Evolutionary conservation across 1,140 invertebrate species (phyloP).

Genomic region (Drosophila kanapiae): DNA sequence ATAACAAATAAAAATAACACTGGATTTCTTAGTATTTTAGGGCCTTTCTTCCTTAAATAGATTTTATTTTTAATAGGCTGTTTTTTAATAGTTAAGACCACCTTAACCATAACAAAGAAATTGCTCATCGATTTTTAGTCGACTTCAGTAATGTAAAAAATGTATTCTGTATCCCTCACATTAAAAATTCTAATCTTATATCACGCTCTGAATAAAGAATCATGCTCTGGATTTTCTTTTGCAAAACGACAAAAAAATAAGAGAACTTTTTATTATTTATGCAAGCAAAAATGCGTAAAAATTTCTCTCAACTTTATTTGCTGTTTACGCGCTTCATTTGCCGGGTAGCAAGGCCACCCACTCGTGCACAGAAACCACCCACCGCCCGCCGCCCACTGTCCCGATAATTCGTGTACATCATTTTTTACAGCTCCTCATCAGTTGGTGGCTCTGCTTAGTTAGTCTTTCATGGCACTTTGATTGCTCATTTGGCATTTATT

Average conservation of each 20-base stretch:
- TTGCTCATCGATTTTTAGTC: background rate
- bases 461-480: constrained; percentile 78
- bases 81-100: background rate
- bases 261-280: constrained; percentile 60
- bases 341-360: constrained; percentile 5
- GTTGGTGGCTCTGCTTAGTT: constrained; percentile 63
- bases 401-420: constrained; percentile 75
- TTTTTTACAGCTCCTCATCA: constrained; percentile 79
- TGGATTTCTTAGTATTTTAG: background rate
- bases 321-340: constrained; percentile 77
- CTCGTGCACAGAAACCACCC: background rate
- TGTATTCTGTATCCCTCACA: background rate
- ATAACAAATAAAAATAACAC: no score
- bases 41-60: background rate
- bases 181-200: constrained; percentile 10
- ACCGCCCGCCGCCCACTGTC: constrained; percentile 19
- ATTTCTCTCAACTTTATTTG: constrained; percentile 63
- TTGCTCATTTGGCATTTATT: constrained; percentile 83
- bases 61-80: background rate
- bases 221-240: constrained; percentile 4
- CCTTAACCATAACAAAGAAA: background rate
- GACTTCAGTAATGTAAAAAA: background rate
- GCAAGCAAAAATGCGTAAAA: constrained; percentile 54
- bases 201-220: background rate
- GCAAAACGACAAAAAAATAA: background rate